Evolutionary conservation across 2,888 invertebrate genomes (phyloP).

Genomic region (Taphrorychus bicolor): DNA sequence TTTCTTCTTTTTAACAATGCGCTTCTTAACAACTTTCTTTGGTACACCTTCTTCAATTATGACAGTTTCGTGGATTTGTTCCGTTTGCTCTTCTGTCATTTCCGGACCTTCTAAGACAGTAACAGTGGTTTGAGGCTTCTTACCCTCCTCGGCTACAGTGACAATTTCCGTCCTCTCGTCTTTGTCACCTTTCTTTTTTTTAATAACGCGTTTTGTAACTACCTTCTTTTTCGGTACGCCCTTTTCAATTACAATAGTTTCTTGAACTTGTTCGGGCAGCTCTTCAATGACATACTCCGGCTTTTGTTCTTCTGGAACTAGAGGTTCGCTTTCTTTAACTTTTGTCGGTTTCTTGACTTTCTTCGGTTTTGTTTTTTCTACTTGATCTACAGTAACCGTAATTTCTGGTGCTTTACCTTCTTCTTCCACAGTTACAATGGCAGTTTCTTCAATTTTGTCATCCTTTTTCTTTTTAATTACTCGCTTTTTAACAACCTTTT

Average conservation of each 20-base stretch:
- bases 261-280: conserved; percentile 50
- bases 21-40: conserved; percentile 58
- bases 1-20: conserved; percentile 55
- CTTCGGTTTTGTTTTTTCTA: conserved; percentile 24
- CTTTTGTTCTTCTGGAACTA: conserved; percentile 48
- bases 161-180: conserved; percentile 53
- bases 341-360: conserved; percentile 46
- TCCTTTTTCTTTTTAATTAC: conserved; percentile 60
- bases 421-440: conserved; percentile 50
- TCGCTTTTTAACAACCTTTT: conserved; percentile 50
- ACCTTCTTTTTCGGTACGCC: conserved; percentile 47
- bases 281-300: conserved; percentile 51
- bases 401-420: conserved; percentile 47
- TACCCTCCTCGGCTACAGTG: conserved; percentile 49
- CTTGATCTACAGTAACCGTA: conserved; percentile 43
- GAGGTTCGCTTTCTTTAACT: conserved; percentile 38
- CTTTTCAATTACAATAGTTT: conserved; percentile 52
- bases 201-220: conserved; percentile 54
- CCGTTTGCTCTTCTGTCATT: conserved; percentile 48
- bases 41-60: conserved; percentile 48
- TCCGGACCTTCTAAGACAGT: conserved; percentile 50
- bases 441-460: conserved; percentile 53
- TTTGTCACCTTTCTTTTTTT: conserved; percentile 53
- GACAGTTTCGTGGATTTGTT: conserved; percentile 45
- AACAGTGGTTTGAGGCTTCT: conserved; percentile 46